These are phyloP conservation scores for Venturia canescens DNA, from an alignment of 1,140 invertebrate genomes.

Conservation along the genomic window DNA sequence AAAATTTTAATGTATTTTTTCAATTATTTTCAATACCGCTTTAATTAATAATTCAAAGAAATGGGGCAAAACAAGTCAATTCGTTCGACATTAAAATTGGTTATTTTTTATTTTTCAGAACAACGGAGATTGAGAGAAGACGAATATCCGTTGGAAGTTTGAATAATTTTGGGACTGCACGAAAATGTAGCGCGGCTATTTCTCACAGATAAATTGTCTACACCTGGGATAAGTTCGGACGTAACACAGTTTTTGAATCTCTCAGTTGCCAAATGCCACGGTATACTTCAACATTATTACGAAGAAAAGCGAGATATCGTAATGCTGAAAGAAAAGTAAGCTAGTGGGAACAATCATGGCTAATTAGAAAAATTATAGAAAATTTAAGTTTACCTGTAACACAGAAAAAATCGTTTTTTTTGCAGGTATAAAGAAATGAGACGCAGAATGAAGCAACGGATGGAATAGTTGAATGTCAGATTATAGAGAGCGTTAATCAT, in stretches of 20 bases:
- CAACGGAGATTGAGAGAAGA: slow-evolving; percentile 85
- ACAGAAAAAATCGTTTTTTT: slow-evolving; percentile 56
- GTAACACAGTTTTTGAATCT: slow-evolving; percentile 92
- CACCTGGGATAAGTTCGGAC: slow-evolving; percentile 86
- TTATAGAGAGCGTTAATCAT: slow-evolving; percentile 58
- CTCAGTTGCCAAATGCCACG: slow-evolving; percentile 86
- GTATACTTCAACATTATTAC: slow-evolving; percentile 87
- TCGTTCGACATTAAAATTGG: no score
- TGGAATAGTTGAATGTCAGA: slow-evolving; percentile 85
- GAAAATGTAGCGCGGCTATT: slow-evolving; percentile 90
- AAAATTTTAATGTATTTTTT: slow-evolving; percentile 56
- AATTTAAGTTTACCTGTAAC: slow-evolving; percentile 4
- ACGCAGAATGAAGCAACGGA: slow-evolving; percentile 82
- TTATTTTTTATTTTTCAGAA: slow-evolving; percentile 76
- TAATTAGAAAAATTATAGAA: neutral
- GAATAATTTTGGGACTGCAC: slow-evolving; percentile 88
- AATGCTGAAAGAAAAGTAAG: slow-evolving; percentile 85
- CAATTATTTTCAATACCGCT: neutral
- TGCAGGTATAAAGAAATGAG: slow-evolving; percentile 82
- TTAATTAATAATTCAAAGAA: neutral
- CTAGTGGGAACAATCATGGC: no score
- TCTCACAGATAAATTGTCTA: slow-evolving; percentile 86
- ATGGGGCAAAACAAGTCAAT: neutral
- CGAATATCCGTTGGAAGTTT: slow-evolving; percentile 87
- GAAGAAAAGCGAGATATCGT: slow-evolving; percentile 86